A percentile compares a stretch with the other conserved stretches of the same genome.
These are phyloP conservation scores for Ornithoptera priamus DNA, from an alignment of 2,888 invertebrate genomes.

Conservation along the genomic window DNA sequence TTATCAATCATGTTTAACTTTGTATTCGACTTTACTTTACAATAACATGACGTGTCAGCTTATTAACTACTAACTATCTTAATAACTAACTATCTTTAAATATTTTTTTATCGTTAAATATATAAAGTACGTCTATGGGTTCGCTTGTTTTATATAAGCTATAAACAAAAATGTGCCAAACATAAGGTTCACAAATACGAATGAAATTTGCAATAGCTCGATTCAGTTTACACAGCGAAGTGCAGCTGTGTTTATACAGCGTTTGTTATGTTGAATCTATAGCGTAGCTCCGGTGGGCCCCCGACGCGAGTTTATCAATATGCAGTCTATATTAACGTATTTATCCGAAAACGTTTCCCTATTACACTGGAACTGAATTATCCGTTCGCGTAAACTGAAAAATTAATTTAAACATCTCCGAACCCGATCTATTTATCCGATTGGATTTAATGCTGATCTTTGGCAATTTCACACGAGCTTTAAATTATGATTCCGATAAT, in stretches of 20 bases:
- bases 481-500: not conserved
- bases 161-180: not conserved
- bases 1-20: too few relatives aligned
- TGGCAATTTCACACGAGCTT: not conserved
- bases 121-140: too few relatives aligned
- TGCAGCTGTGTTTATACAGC: not conserved
- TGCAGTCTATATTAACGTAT: not conserved
- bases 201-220: slow-evolving; percentile 6
- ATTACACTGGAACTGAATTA: slow-evolving; percentile 2
- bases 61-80: too few relatives aligned
- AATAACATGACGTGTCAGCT: too few relatives aligned
- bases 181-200: not conserved
- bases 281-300: not conserved
- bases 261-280: slow-evolving; percentile 8
- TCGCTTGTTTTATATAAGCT: too few relatives aligned
- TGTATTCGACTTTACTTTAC: too few relatives aligned
- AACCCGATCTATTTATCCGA: not conserved
- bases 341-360: slow-evolving; percentile 2
- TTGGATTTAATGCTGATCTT: not conserved
- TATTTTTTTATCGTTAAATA: too few relatives aligned
- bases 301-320: slow-evolving; percentile 2
- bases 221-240: not conserved
- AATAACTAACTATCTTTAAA: too few relatives aligned
- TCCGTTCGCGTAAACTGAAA: not conserved
- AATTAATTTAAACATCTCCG: not conserved